These are phyloP conservation scores for Eupithecia subfuscata DNA, from an alignment of 2,888 invertebrate species.

Conservation along the genomic window DNA sequence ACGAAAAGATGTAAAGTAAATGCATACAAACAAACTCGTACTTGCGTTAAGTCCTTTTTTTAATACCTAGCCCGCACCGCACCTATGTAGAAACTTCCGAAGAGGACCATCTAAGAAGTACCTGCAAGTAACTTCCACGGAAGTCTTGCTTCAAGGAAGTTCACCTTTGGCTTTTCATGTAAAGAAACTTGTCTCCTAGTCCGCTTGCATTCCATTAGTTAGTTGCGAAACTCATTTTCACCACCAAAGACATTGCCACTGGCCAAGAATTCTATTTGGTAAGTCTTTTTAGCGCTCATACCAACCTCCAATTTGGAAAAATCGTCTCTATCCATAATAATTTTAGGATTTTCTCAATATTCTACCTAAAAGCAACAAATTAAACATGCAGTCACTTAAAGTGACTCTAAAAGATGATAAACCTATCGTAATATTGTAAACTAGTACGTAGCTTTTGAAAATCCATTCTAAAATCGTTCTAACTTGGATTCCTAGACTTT, in stretches of 20 bases:
- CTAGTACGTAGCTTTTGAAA: not conserved
- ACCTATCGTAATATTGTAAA: not conserved
- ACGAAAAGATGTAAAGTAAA: not conserved
- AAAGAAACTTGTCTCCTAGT: not conserved
- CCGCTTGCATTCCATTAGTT: not conserved
- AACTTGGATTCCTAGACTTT: conserved; percentile 12
- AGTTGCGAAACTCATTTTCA: not conserved
- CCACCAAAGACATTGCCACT: not conserved
- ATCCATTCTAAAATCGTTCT: conserved; percentile 7
- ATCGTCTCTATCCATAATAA: not conserved
- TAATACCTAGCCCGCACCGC: not conserved
- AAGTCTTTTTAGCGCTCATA: not conserved
- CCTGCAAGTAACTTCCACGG: not conserved
- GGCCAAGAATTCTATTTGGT: not conserved
- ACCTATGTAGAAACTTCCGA: not conserved
- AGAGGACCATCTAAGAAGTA: not conserved
- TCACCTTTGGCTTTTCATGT: not conserved
- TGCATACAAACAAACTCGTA: not conserved
- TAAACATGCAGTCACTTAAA: not conserved
- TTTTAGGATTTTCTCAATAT: not conserved
- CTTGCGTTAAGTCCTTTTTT: not conserved
- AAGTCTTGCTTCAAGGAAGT: not conserved
- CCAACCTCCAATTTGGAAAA: not conserved
- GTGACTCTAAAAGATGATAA: not conserved
- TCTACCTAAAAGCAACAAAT: not conserved